Evolutionary conservation across 37 sponge, comb jelly and placozoan genomes (phyloP), one percentile per base, ranked within the genome.

Genomic region (Ianthella basta): DNA sequence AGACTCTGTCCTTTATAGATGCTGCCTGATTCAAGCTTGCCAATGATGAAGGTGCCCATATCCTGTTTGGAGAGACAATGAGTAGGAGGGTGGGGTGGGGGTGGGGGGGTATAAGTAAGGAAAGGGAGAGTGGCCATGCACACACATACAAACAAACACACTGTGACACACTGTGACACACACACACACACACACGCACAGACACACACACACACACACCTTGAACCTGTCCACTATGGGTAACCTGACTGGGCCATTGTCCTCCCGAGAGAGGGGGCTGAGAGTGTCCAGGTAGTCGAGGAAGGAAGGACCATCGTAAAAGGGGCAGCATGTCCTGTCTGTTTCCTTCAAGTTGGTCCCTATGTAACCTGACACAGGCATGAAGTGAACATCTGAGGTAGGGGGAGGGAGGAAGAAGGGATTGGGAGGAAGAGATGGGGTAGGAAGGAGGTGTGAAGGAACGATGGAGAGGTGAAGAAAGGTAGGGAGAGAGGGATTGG

Each of bases 31-130:
- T 97, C 96, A n/a, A 99, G 73, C 84, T 95, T 96, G 15, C 99
- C 99, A 88, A 97, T 82, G 54, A 99, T 91, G 54, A 99, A 79
- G 29, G 97, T 96, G 0, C 99, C 99, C 97, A 97, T 99, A 82
- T 99, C 99, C 94, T 97, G 60, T 18, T 38, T 21, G 54, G n/a
- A n/a, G n/a, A n/a, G n/a, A n/a, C n/a, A n/a, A n/a, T n/a, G n/a
- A 75, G 16, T 19, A 41, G 33, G 59, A 24, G 65, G 24, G 65
- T 12, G 65, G 65, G 24, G 29, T 12, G 29, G 8, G 65, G 29
- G 12, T 4, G 29, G 65, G 65, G 8, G 65, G 29, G 50, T 3
- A 63, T 3, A n/a, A 63, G 24, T 2, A 63, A 5, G 29, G 65
- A 10, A 27, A 5, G 12, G 24, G 29, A 63, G 29, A 24, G 12